A percentile compares a stretch with the other conserved stretches of the same genome.
Evolutionary conservation across 2,113 vertebrate species (phyloP).

Genomic region (Chaetops frenatus): DNA sequence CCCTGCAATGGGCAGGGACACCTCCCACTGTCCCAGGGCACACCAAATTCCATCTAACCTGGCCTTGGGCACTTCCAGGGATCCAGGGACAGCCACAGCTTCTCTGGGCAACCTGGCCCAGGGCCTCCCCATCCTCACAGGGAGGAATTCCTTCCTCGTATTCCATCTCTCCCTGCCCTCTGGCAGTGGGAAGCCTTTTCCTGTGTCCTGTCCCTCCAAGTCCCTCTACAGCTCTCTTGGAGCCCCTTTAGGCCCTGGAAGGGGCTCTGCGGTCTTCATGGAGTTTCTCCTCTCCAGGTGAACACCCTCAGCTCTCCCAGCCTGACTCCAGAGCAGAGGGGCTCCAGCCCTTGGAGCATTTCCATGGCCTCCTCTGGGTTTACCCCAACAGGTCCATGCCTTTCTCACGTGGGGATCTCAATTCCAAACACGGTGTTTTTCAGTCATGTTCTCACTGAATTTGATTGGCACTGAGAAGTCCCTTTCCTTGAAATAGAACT

Average conservation of each 20-base stretch:
- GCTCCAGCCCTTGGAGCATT: too few relatives aligned
- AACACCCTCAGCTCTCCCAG: not conserved
- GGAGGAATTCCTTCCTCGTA: not conserved
- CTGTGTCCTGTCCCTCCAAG: not conserved
- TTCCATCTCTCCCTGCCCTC: not conserved
- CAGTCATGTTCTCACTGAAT: not conserved
- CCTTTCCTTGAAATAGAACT: rapidly evolving
- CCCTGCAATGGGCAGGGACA: not conserved
- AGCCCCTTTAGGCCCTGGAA: rapidly evolving
- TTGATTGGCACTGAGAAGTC: not conserved
- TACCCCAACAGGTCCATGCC: not conserved
- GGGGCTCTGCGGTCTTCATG: not conserved
- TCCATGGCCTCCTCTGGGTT: not conserved
- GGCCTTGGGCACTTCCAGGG: not conserved
- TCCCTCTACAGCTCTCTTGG: not conserved
- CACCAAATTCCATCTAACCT: rapidly evolving
- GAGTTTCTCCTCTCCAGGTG: not conserved
- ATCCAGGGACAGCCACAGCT: not conserved
- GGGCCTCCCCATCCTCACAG: not conserved
- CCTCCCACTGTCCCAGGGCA: rapidly evolving
- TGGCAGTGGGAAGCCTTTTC: not conserved
- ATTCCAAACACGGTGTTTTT: rapidly evolving
- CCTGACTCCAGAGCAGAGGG: not conserved
- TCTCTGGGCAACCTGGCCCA: not conserved
- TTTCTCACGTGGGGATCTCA: not conserved